phyloP scores from a whole-genome alignment of 1,140 invertebrate genomes.

The Aphelenchoides avenae region DNA sequence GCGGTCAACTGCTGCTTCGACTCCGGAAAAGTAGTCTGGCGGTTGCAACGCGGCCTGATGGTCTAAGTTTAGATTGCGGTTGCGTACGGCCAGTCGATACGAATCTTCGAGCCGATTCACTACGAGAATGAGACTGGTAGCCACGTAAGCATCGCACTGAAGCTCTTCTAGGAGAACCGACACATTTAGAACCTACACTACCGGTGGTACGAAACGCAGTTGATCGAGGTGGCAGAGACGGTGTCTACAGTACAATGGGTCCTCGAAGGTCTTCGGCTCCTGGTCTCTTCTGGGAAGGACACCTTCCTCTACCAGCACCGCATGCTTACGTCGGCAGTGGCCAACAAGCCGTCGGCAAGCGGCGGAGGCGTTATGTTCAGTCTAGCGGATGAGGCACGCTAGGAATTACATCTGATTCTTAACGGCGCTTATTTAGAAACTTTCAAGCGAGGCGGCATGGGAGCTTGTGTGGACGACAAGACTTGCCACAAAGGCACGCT shows the following conservation, averaged over 20 bases:
- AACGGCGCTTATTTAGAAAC: too few species aligned
- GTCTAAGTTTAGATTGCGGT: constrained; percentile 84
- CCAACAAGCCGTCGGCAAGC: background rate
- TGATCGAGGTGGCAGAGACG: constrained; percentile 77
- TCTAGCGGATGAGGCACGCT: constrained; percentile 44
- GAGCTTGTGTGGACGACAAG: constrained; percentile 59
- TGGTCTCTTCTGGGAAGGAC: constrained; percentile 77
- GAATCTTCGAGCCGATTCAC: constrained; percentile 94
- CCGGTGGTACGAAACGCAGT: constrained; percentile 92
- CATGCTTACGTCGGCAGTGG: constrained; percentile 37
- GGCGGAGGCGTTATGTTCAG: constrained; percentile 51
- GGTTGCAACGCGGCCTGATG: too few species aligned
- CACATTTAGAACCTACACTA: constrained; percentile 81
- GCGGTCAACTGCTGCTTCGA: constrained; percentile 95
- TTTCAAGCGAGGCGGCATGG: constrained; percentile 64
- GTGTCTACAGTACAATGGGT: constrained; percentile 93
- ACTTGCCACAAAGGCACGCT: constrained; percentile 43
- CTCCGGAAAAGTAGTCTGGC: constrained; percentile 76
- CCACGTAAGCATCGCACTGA: too few species aligned
- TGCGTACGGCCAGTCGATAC: constrained; percentile 89
- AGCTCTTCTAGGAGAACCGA: background rate
- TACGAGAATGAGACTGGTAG: too few species aligned
- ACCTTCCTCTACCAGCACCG: constrained; percentile 83
- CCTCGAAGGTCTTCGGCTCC: constrained; percentile 81
- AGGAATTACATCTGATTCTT: too few species aligned